phyloP scores from a whole-genome alignment of 1,140 invertebrate species.

The Drosophila sturtevanti region DNA sequence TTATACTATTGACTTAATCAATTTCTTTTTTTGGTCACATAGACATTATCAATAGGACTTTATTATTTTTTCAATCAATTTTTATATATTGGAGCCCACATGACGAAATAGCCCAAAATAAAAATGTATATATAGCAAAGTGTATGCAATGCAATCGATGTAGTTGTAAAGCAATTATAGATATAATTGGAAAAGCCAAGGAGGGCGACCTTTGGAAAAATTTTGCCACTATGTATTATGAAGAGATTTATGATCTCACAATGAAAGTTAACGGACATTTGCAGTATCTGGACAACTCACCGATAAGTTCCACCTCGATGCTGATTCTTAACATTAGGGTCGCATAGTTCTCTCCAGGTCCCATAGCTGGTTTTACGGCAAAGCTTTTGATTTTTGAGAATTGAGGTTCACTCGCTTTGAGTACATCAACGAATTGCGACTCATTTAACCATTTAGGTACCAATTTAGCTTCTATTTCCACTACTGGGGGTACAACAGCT shows the following conservation, averaged over 20 bases:
- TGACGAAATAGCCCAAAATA: background rate
- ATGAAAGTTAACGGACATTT: no score
- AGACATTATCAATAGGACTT: background rate
- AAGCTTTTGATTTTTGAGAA: conserved; percentile 70
- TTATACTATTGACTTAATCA: background rate
- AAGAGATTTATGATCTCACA: background rate
- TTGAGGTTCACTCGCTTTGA: conserved; percentile 68
- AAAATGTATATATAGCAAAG: background rate
- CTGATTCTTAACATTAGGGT: conserved; percentile 66
- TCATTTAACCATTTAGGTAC: conserved; percentile 82
- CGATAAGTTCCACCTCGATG: conserved; percentile 64
- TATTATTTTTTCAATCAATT: background rate
- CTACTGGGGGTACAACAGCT: background rate
- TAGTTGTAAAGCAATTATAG: conserved; percentile 12
- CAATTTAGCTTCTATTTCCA: conserved; percentile 16
- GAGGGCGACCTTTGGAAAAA: background rate
- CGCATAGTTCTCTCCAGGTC: conserved; percentile 68
- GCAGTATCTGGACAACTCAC: conserved; percentile 30
- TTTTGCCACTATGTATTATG: background rate
- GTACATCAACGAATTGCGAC: conserved; percentile 80
- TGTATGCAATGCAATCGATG: background rate
- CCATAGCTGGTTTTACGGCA: conserved; percentile 45
- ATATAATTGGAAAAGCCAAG: background rate
- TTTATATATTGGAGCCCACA: background rate
- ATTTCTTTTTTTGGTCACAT: background rate